Evolutionary conservation across 2,113 vertebrate species (phyloP), one percentile per base, ranked within the genome.

Genomic region (Sceloporus undulatus): DNA sequence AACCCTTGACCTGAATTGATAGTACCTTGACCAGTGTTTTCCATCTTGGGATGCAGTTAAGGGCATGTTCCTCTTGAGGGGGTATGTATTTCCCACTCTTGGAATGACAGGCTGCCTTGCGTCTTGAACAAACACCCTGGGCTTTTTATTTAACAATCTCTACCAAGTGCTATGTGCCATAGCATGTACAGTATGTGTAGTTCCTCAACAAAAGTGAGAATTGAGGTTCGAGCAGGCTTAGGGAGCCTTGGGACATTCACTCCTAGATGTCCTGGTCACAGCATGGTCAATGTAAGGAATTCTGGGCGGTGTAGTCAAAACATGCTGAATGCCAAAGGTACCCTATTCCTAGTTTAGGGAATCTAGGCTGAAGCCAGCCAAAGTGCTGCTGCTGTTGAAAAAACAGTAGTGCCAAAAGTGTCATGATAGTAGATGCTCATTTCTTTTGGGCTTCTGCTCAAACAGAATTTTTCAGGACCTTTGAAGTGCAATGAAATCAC

Each of bases 1-100:
- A 71, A 5, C 68, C 68, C 9, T 10, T 29, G 27, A 16, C 29
- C 68, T 71, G 68, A 65, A 56, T 0, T 2, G 90, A 91, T 68
- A 82, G n/a, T 79, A 87, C 40, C 59, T 40, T 29, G 27, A 34
- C 68, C 16, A 34, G 16, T 2, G 11, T 77, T 92, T 78, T 82
- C 73, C 80, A 66, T 27, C 3, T 56, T 90, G 73, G 1, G 7
- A 70, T 88, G 52, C 34, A 88, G 16, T n/a, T n/a, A 5, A 81
- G 38, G 13, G 19, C 27, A 73, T 34, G 4, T 59, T 80, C 23
- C 25, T 40, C 0, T 65, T 9, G 38, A 29, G 74, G 56, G 21
- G 10, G 23, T 8, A 66, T 52, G 23, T 42, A 65, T 3, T 42
- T 14, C 38, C 9, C 11, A 59, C 19, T 71, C 68, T 8, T 23